These are phyloP conservation scores for Poliocrania exsul DNA, from an alignment of 2,797 vertebrate genomes.

Conservation along the genomic window DNA sequence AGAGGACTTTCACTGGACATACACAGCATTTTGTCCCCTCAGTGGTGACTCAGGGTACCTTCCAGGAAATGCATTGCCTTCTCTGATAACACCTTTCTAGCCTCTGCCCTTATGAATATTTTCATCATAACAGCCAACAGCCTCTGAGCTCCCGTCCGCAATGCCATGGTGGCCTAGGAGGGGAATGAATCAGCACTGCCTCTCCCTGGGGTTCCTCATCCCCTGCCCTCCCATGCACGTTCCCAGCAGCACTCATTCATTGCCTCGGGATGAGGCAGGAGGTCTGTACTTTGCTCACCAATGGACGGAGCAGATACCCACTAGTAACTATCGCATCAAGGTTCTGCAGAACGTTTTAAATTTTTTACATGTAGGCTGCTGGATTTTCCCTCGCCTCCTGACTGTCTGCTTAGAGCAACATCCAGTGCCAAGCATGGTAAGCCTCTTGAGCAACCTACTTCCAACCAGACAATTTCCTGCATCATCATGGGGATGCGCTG, in stretches of 20 bases:
- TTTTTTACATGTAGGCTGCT: not conserved
- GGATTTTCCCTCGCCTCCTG: not conserved
- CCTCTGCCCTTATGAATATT: not conserved
- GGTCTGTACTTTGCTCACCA: fast-evolving
- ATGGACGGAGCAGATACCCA: not conserved
- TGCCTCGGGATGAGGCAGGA: not conserved
- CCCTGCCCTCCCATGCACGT: not conserved
- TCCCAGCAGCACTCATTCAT: not conserved
- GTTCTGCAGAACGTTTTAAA: not conserved
- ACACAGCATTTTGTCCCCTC: not conserved
- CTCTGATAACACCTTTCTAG: not conserved
- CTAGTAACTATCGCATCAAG: not conserved
- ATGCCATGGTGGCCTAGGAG: not conserved
- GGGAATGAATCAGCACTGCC: not conserved
- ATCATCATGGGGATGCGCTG: fast-evolving
- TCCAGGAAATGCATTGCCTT: not conserved
- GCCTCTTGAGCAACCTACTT: not conserved
- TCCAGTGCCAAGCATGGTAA: not conserved
- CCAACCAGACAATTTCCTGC: not conserved
- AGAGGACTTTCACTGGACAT: not conserved
- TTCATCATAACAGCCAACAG: not conserved
- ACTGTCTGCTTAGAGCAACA: not conserved
- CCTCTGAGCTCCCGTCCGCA: not conserved
- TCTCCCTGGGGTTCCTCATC: not conserved
- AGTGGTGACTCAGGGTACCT: not conserved